Evolutionary conservation across 1,140 invertebrate species (phyloP), one percentile per base, ranked within the genome.

Genomic region (Drosophila tristis): DNA sequence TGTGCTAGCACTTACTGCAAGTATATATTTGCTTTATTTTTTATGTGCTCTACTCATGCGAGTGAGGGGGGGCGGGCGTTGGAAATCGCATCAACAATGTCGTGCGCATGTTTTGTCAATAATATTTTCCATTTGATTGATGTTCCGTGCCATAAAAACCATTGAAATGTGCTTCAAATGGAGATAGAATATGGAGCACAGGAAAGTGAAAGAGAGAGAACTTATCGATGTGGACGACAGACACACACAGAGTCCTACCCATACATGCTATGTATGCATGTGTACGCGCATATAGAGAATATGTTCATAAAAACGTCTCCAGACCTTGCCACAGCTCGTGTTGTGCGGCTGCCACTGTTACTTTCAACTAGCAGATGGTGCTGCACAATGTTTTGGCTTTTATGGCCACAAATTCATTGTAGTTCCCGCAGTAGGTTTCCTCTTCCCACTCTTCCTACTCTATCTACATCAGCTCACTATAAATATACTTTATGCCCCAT

Each of bases 101-200:
- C 74, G 57, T 59, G 54, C 53, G 75, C 84, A 87, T 89, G 84
- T 89, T 89, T 87, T 82, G 75, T 82, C 82, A 87, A 87, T 89
- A 87, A 89, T 87, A 87, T 87, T 87, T 87, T 77, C 66, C 63
- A 84, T 87, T 87, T 87, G 82, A 87, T 87, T 79, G 82, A 87
- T 87, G 82, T 87, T 71, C 78, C 35, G 70, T 87, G 79, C 82
- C 75, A 89, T 87, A 87, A 87, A 87, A 87, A 79, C 82, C 82
- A 86, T 82, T 86, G 82, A 82, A 82, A 87, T 86, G 82, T 86
- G 84, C 78, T 82, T 82, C 82, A 78, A 82, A 74, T 87, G 74
- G 55, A 78, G 61, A 85, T 77, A 56, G 59, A 86, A 86, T 67
- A 66, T 68, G 56, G 49, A 5, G 9, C 20, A 23, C 62, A 50